Percentiles rank a stretch among this genome's conserved stretches.
Conservation (phyloP, 2,888 invertebrate genomes). For the Megaustenia siamemsis region DNA sequence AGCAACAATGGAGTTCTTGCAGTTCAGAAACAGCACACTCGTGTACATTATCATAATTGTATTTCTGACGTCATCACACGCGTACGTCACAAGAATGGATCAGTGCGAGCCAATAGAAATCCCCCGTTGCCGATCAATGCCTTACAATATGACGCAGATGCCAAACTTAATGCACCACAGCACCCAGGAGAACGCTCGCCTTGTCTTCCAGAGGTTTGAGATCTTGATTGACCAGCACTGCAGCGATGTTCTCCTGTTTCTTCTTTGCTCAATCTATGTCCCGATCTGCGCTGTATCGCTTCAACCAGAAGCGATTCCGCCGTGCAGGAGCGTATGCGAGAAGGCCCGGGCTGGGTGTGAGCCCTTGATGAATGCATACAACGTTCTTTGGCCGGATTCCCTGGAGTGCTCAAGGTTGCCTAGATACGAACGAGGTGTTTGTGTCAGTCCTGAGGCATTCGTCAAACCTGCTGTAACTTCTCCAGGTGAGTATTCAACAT, state of each 20-base stretch:
- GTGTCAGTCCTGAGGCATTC: constrained; percentile 74
- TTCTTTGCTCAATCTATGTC: constrained; percentile 76
- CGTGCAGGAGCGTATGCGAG: constrained; percentile 75
- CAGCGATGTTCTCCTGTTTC: constrained; percentile 73
- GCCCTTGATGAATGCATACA: constrained; percentile 72
- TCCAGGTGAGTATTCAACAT: constrained; percentile 3
- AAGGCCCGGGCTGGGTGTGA: constrained; percentile 72
- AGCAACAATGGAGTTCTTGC: too few species aligned
- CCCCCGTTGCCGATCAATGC: constrained; percentile 74
- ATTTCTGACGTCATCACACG: not conserved
- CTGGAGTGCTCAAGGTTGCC: constrained; percentile 73
- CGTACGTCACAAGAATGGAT: constrained; percentile 60
- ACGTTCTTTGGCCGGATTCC: constrained; percentile 74
- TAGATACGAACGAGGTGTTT: constrained; percentile 73
- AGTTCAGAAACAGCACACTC: not conserved
- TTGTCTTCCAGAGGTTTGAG: constrained; percentile 73
- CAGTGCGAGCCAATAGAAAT: constrained; percentile 75
- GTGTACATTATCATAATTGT: not conserved
- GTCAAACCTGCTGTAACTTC: constrained; percentile 52
- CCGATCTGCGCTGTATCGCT: constrained; percentile 76
- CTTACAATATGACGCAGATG: constrained; percentile 77
- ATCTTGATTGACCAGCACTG: constrained; percentile 72
- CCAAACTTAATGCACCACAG: constrained; percentile 76
- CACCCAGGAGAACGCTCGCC: constrained; percentile 74
- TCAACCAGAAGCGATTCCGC: constrained; percentile 73